phyloP scores from a whole-genome alignment of 1,140 invertebrate genomes.

The Bombus vancouverensis region DNA sequence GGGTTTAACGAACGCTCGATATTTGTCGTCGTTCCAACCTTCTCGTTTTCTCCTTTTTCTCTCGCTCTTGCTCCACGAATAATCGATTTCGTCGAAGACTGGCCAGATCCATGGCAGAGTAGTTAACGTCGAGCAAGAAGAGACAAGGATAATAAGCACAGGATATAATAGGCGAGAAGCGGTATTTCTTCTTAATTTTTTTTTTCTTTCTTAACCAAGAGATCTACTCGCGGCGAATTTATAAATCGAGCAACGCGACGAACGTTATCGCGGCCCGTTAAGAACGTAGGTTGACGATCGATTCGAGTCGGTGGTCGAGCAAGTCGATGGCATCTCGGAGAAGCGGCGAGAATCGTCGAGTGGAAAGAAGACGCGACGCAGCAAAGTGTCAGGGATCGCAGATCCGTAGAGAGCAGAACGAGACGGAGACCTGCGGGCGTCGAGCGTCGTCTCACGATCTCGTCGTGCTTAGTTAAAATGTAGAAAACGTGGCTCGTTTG shows the following conservation, averaged over 20 bases:
- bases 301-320: constrained; percentile 24
- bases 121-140: no score
- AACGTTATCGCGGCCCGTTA: background rate
- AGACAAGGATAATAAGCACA: no score
- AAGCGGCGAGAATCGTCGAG: constrained; percentile 39
- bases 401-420: background rate
- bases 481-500: constrained; percentile 60
- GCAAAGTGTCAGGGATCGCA: background rate
- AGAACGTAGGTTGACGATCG: constrained; percentile 16
- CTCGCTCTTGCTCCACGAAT: background rate
- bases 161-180: no score
- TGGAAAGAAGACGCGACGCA: constrained; percentile 32
- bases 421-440: background rate
- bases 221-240: no score
- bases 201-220: no score
- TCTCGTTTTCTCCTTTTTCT: no score
- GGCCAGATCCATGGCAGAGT: no score
- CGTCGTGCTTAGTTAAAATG: constrained; percentile 56
- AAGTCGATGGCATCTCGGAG: constrained; percentile 18
- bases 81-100: no score
- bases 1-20: constrained; percentile 42
- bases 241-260: background rate
- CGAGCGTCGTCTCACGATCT: constrained; percentile 27
- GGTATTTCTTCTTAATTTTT: no score
- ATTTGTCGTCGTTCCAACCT: constrained; percentile 47